Conservation (phyloP, 1,140 invertebrate species). For the Zaprionus gabonicus region DNA sequence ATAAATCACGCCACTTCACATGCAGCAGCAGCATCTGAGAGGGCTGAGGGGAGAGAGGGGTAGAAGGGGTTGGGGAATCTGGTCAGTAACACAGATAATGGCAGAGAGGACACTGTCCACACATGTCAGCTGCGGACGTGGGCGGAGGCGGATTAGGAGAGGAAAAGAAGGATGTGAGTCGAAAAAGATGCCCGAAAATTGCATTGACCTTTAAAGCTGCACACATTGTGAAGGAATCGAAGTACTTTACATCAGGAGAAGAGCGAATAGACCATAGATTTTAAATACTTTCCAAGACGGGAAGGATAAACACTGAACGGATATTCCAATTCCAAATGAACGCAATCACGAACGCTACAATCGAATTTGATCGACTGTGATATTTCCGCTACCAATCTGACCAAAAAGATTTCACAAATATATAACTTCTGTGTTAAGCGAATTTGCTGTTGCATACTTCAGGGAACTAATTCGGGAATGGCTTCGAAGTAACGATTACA, state of each 20-base stretch:
- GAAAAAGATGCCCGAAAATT: conserved; percentile 49
- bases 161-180: neutral
- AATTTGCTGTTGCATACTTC: too few relatives aligned
- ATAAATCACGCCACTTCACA: conserved; percentile 77
- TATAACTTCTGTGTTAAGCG: too few relatives aligned
- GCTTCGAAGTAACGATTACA: too few relatives aligned
- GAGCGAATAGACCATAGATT: too few relatives aligned
- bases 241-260: neutral
- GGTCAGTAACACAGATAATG: conserved; percentile 47
- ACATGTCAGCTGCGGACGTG: conserved; percentile 34
- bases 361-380: too few relatives aligned
- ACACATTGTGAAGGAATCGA: neutral
- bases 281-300: neutral
- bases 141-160: neutral
- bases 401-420: too few relatives aligned
- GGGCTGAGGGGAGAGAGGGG: neutral
- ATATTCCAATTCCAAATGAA: neutral
- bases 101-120: conserved; percentile 35
- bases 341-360: too few relatives aligned
- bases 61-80: neutral
- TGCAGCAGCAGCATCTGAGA: conserved; percentile 32
- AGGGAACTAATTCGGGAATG: too few relatives aligned
- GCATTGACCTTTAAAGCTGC: conserved; percentile 37
- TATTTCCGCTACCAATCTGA: too few relatives aligned
- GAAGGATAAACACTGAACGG: neutral